Percentiles rank a stretch among this genome's conserved stretches.
Conservation (phyloP, 2,888 invertebrate genomes). For the Calliopum simillimum region DNA sequence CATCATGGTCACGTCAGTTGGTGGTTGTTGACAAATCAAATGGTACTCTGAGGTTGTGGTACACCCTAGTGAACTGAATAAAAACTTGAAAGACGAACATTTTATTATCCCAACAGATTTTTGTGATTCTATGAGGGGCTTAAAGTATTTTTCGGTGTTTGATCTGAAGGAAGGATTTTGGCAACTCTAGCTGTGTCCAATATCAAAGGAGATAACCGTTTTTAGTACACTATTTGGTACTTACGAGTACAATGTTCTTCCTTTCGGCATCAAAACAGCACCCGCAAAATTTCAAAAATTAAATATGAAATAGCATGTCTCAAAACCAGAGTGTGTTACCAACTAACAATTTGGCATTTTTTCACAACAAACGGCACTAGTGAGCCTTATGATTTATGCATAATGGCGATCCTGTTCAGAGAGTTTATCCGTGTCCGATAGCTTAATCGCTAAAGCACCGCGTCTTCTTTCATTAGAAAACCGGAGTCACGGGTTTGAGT, state of each 20-base stretch:
- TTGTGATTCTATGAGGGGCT: slow-evolving; percentile 42
- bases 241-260: slow-evolving; percentile 36
- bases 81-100: slow-evolving; percentile 45
- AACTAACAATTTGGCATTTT: too few species aligned
- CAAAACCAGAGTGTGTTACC: too few species aligned
- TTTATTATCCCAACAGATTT: slow-evolving; percentile 48
- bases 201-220: slow-evolving; percentile 52
- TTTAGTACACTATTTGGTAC: slow-evolving; percentile 26
- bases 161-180: slow-evolving; percentile 46
- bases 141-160: slow-evolving; percentile 40
- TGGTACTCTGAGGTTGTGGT: slow-evolving; percentile 52
- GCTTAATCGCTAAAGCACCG: too few species aligned
- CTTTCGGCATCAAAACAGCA: slow-evolving; percentile 36
- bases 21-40: slow-evolving; percentile 44
- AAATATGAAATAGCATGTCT: slow-evolving; percentile 12
- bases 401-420: too few species aligned
- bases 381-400: too few species aligned
- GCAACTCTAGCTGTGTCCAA: slow-evolving; percentile 51
- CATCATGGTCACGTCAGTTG: slow-evolving; percentile 35
- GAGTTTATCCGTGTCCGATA: too few species aligned
- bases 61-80: slow-evolving; percentile 50
- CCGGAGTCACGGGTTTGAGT: slow-evolving; percentile 38
- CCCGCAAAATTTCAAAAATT: slow-evolving; percentile 34
- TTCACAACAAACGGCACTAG: too few species aligned
- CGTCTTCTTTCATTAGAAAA: too few species aligned